Evolutionary conservation across 2,888 invertebrate genomes (phyloP).

Genomic region (Litoditis marina): DNA sequence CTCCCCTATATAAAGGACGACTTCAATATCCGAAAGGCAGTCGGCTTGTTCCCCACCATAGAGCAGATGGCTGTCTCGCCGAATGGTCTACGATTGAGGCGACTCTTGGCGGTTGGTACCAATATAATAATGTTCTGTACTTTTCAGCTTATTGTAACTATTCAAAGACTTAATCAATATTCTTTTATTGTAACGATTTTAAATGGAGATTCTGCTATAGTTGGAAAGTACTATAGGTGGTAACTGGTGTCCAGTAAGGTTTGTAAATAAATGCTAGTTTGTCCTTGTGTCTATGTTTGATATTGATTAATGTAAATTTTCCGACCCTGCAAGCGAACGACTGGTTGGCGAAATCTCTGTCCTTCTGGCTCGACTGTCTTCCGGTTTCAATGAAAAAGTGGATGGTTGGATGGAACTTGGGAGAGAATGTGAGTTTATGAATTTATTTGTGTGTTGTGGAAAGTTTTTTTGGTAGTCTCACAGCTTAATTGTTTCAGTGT

Average conservation of each 20-base stretch:
- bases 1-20: slow-evolving; percentile 38
- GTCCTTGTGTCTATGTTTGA: no score
- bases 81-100: slow-evolving; percentile 44
- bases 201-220: no score
- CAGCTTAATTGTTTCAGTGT: no score
- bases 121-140: no score
- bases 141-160: background rate
- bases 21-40: slow-evolving; percentile 35
- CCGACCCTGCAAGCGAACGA: slow-evolving; percentile 43
- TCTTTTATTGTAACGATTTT: background rate
- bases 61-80: slow-evolving; percentile 53
- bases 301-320: slow-evolving; percentile 8
- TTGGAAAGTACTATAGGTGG: no score
- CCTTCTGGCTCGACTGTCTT: slow-evolving; percentile 43
- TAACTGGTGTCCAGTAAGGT: no score
- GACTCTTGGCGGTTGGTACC: slow-evolving; percentile 36
- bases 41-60: slow-evolving; percentile 54
- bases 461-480: slow-evolving; percentile 1
- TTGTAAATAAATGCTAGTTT: no score
- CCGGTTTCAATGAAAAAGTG: slow-evolving; percentile 36
- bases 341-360: slow-evolving; percentile 39
- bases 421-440: slow-evolving; percentile 5
- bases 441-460: background rate
- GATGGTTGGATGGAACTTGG: slow-evolving; percentile 27
- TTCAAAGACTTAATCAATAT: background rate